Evolutionary conservation across 2,888 invertebrate genomes (phyloP), one percentile per base, ranked within the genome.

Genomic region (Apocheima hispidaria): DNA sequence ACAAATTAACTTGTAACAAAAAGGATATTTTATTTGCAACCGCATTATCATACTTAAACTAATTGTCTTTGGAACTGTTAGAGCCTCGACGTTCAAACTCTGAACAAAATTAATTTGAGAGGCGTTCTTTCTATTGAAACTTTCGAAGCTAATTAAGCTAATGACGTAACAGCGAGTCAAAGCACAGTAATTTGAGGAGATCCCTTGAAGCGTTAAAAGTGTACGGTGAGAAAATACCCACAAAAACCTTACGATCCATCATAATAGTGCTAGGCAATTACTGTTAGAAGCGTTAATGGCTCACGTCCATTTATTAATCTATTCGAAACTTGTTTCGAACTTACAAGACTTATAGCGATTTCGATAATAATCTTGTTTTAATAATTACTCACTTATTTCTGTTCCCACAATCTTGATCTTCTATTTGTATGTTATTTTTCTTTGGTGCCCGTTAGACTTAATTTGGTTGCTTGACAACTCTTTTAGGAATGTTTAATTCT

Each of bases 291-390:
- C 88, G 89, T 90, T 92, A 92, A 92, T 92, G 88, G 89, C 87
- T 84, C 82, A 79, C 85, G 80, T 83, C 83, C 83, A 84, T 89
- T 69, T 88, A 89, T 87, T 88, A 90, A 89, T 89, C 87, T 85
- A 81, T 81, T 77, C 73, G 78, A 78, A 90, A 90, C 90, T 84
- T 85, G 90, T 91, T 91, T 88, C 84, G 82, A 82, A 77, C 77
- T 75, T 78, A 81, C 85, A 84, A 87, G 87, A 87, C 87, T 87
- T 88, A 86, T 82, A 87, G 84, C 81, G 79, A 87, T 89, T 89
- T 83, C 78, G 92, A 92, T 92, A 90, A 87, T 88, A 87, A 92
- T 92, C 92, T 91, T 87, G 87, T 90, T 88, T 85, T 87, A 86
- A 90, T 92, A 91, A 90, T 92, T 88, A 91, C 89, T 82, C 78